These are phyloP conservation scores for Drosophila virilis DNA, from an alignment of 1,140 invertebrate species.

Conservation along the genomic window DNA sequence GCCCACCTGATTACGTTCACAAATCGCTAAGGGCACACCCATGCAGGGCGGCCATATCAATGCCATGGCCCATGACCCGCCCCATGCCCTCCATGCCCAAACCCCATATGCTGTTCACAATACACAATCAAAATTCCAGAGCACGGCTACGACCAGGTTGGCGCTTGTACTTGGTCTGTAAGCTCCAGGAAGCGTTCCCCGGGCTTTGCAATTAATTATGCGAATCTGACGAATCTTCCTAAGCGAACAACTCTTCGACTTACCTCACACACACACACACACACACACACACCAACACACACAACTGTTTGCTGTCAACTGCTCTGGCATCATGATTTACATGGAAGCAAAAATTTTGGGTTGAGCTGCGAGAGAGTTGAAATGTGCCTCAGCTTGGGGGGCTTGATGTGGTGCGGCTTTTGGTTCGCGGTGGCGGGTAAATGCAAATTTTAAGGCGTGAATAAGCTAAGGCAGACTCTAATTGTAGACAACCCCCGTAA, in stretches of 20 bases:
- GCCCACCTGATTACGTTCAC: slow-evolving; percentile 74
- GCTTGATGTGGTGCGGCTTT: background rate
- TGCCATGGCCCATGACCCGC: slow-evolving; percentile 1
- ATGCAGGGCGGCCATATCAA: slow-evolving; percentile 47
- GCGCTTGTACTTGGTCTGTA: slow-evolving; percentile 27
- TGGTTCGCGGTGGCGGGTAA: slow-evolving; percentile 42
- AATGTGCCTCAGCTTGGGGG: slow-evolving; percentile 20
- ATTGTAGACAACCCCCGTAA: slow-evolving; percentile 81
- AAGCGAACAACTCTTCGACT: slow-evolving; percentile 75
- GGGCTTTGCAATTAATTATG: slow-evolving; percentile 83
- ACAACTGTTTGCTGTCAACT: slow-evolving; percentile 72
- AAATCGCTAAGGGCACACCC: slow-evolving; percentile 70
- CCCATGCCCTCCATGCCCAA: background rate
- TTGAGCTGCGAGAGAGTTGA: slow-evolving; percentile 29
- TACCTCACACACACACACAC: slow-evolving; percentile 46
- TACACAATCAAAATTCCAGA: slow-evolving; percentile 81
- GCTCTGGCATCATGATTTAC: slow-evolving; percentile 76
- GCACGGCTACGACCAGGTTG: slow-evolving; percentile 62
- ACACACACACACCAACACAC: slow-evolving; percentile 22
- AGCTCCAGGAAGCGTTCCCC: slow-evolving; percentile 47
- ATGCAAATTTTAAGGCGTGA: slow-evolving; percentile 83
- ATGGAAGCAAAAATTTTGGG: slow-evolving; percentile 57
- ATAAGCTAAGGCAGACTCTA: slow-evolving; percentile 78
- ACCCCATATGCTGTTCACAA: slow-evolving; percentile 35
- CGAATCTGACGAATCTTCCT: slow-evolving; percentile 82